Evolutionary conservation across 2,888 invertebrate genomes (phyloP).

Genomic region (Yponomeuta plumbellus): DNA sequence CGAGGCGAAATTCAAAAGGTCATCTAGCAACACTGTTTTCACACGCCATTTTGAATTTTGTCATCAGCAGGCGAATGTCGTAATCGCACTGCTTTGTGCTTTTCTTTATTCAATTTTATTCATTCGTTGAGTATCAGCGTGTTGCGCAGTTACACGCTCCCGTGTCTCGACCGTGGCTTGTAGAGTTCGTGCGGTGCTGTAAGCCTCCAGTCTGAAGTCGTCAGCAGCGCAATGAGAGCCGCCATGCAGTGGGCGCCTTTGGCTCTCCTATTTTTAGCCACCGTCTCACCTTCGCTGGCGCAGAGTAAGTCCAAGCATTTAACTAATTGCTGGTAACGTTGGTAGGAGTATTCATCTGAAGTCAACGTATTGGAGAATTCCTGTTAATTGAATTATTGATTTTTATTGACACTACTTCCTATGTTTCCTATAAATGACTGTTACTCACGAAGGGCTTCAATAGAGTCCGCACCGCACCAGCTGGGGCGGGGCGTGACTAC

Average conservation of each 20-base stretch:
- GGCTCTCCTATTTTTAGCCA: constrained; percentile 53
- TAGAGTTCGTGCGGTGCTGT: not conserved
- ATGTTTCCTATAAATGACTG: not conserved
- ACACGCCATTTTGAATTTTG: not conserved
- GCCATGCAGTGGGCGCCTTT: constrained; percentile 23
- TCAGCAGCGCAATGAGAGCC: not conserved
- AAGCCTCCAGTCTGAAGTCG: not conserved
- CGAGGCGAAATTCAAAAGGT: not conserved
- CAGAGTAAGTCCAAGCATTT: constrained; percentile 44
- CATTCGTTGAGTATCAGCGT: not conserved
- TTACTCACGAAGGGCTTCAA: not conserved
- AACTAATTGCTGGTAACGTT: not conserved
- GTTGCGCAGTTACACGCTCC: not conserved
- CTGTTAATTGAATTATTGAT: not conserved
- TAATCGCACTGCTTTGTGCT: not conserved
- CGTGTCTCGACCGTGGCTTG: not conserved
- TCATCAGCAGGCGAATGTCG: not conserved
- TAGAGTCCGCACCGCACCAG: not conserved
- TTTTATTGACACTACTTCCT: not conserved
- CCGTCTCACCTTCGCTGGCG: constrained; percentile 45
- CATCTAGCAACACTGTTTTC: not conserved
- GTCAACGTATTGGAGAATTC: not conserved
- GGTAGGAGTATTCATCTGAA: not conserved
- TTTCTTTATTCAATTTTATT: not conserved
- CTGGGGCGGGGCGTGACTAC: not conserved